Evolutionary conservation across 2,797 vertebrate genomes (phyloP), one percentile per base, ranked within the genome.

Genomic region (Nothura maculosa): DNA sequence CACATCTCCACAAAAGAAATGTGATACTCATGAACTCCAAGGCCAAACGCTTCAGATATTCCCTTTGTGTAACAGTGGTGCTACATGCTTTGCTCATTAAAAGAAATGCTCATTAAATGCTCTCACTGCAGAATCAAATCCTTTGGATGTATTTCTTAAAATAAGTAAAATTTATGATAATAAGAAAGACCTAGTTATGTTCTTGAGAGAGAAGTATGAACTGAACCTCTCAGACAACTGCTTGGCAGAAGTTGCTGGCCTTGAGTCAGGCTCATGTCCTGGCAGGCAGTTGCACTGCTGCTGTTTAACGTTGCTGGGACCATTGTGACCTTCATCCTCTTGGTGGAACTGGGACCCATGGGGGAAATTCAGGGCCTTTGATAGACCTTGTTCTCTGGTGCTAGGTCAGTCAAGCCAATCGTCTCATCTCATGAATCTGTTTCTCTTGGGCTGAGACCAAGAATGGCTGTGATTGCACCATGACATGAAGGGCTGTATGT

Each of bases 111-210:
- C 45, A 32, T 91, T 81, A 67, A 75, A 38, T 50, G 40, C 10
- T 72, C 57, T 91, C 36, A 40, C 28, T 74, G 52, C 1, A 1
- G 83, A 83, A 79, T 68, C 64, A 52, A 69, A 67, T 63, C 42
- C 27, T 81, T 80, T 61, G 15, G 48, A 84, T 66, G 40, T 83
- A 67, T 91, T 84, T 68, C 73, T 85, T 83, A 67, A 84, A 87
- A 68, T 45, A 74, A 87, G 62, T 69, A 48, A 25, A 18, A 69
- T 63, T n/a, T 40, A n/a, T 24, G 38, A 47, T 19, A 20, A 55
- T 55, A 55, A 61, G 54, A 30, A 75, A 54, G 42, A 34, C 11
- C 58, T 40, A 80, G 18, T 84, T 85, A 34, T 87, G 78, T 62
- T 72, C 57, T 32, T 36, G 13, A 50, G 62, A 73, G 30, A 36